Percentiles rank a stretch among this genome's conserved stretches.
These are phyloP conservation scores for Pipistrellus pygmaeus DNA, from an alignment of 2,797 vertebrate genomes.

Conservation along the genomic window DNA sequence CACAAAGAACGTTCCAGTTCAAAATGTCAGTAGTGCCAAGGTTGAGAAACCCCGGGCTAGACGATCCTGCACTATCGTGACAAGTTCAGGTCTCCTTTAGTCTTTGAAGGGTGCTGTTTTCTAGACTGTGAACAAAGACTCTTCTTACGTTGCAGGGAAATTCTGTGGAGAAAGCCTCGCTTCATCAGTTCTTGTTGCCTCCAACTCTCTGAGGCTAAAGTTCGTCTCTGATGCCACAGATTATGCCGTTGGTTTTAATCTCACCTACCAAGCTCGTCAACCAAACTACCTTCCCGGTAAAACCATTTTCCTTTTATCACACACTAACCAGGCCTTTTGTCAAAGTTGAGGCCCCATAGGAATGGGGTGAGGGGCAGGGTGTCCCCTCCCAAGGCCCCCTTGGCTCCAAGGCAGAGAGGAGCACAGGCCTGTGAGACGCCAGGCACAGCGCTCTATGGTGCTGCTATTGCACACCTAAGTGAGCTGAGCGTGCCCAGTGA, in stretches of 20 bases:
- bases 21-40: not conserved
- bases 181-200: conserved; percentile 87
- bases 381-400: not conserved
- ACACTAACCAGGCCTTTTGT: not conserved
- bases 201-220: conserved; percentile 87
- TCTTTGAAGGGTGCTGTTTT: not conserved
- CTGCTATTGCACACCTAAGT: not conserved
- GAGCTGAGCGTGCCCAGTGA: not conserved
- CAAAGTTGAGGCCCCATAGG: not conserved
- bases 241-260: conserved; percentile 89
- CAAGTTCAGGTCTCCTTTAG: not conserved
- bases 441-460: not conserved
- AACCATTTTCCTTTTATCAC: conserved; percentile 30
- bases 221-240: conserved; percentile 91
- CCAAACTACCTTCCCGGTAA: conserved; percentile 87
- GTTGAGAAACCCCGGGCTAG: not conserved
- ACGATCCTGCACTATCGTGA: not conserved
- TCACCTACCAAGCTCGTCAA: conserved; percentile 87
- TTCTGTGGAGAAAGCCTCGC: conserved; percentile 88
- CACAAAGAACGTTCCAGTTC: not conserved
- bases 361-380: not conserved
- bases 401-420: not conserved
- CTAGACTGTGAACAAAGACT: not conserved
- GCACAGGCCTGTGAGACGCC: too few species aligned
- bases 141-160: conserved; percentile 85